phyloP scores from a whole-genome alignment of 2,113 vertebrate genomes.

The Eolophus roseicapilla region DNA sequence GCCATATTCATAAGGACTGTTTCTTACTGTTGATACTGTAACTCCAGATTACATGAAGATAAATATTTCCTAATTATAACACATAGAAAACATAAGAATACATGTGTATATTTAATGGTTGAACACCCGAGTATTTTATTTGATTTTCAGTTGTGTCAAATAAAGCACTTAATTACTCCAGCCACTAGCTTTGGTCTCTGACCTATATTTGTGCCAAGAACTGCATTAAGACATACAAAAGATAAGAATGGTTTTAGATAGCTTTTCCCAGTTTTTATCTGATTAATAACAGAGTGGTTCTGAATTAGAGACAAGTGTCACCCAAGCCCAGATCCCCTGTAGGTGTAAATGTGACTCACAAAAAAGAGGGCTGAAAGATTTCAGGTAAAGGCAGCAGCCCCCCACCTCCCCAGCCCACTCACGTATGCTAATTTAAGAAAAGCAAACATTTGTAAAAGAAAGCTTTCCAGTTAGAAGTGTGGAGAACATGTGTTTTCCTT shows the following conservation, averaged over 20 bases:
- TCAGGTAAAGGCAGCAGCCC: background rate
- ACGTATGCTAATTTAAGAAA: slow-evolving; percentile 15
- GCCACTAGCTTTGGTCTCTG: background rate
- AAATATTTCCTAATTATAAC: background rate
- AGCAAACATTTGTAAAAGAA: slow-evolving; percentile 39
- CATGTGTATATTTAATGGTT: background rate
- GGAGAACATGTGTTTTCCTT: slow-evolving; percentile 31
- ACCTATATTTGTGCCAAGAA: slow-evolving; percentile 17
- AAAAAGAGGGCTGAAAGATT: background rate
- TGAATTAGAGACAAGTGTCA: background rate
- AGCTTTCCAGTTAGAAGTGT: slow-evolving; percentile 10
- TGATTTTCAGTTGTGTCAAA: background rate
- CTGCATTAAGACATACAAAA: background rate
- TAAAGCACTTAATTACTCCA: background rate
- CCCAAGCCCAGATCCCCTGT: background rate
- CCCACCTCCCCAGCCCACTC: background rate
- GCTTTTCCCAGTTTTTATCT: background rate
- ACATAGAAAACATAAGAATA: background rate
- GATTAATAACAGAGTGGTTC: background rate
- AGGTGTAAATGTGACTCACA: background rate
- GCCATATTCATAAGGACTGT: background rate
- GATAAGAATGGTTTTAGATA: background rate
- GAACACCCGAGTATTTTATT: background rate
- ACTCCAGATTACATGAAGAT: background rate
- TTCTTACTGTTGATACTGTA: background rate